Evolutionary conservation across 2,888 invertebrate species (phyloP), one percentile per base, ranked within the genome.

Genomic region (Hirtodrosophila cameraria): DNA sequence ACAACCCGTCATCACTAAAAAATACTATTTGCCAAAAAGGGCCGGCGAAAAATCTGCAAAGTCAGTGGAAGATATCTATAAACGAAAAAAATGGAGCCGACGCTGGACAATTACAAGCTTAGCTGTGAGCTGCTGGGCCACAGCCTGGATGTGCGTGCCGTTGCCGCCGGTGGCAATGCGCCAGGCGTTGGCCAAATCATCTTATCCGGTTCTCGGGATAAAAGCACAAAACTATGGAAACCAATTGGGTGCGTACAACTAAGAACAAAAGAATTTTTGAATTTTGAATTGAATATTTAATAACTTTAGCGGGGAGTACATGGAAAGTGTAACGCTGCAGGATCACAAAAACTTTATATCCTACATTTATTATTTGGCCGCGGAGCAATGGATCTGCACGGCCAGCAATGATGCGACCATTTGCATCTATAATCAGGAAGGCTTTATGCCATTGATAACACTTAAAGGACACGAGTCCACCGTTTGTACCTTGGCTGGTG

Each of bases 361-460:
- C 0, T 94, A 95, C 76, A 94, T 97, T 1, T 95, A 95, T 87
- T 94, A 94, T 88, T 88, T 97, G 75, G 94, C 95, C 38, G 92
- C 93, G 87, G 95, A 96, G 0, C 93, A 94, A 57, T 92, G 97
- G 55, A 94, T 98, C 48, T 92, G 97, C 49, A 97, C 97, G 3
- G 98, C 97, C 12, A 96, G 97, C 85, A 96, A 97, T 91, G 98
- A 98, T 90, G 94, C 94, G 62, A 93, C 93, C 8, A 96, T 99
- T 81, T 92, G 96, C 75, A 94, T 96, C 5, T 98, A 96, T 89
- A 93, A 94, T 67, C 92, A 95, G 2, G 94, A 94, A 16, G 94
- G 95, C 63, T 92, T 93, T 12, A 91, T 93, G 39, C 94, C 96
- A 0, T 91, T 94, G 25, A 92, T 94, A 41, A 94, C 93, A 25